A percentile compares a stretch with the other conserved stretches of the same genome.
Evolutionary conservation across 35 echinoderm and acorn worm genomes (phyloP).

Genomic region (Ptychodera flava): DNA sequence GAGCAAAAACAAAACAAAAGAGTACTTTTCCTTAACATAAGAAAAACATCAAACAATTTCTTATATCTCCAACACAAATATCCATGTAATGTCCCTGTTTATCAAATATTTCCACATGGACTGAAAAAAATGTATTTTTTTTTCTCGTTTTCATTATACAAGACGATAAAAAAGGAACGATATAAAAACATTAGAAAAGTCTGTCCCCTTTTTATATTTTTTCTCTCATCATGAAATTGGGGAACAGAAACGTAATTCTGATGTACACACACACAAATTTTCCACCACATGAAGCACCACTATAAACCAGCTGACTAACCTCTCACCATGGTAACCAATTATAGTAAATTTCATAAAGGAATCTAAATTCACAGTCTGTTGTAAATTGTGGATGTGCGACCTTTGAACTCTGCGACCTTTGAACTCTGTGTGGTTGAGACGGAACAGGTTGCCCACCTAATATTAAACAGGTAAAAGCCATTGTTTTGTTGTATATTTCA

Average conservation of each 20-base stretch:
- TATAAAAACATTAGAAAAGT: too few species aligned
- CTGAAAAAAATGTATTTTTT: neutral
- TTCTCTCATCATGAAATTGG: neutral
- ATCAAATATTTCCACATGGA: too few species aligned
- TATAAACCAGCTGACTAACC: neutral
- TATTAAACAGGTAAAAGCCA: neutral
- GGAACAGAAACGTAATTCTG: neutral
- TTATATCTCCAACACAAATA: too few species aligned
- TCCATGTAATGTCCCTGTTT: too few species aligned
- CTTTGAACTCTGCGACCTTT: neutral
- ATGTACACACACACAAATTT: neutral
- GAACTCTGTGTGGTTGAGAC: neutral
- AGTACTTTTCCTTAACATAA: too few species aligned
- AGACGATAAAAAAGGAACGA: neutral
- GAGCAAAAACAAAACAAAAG: neutral
- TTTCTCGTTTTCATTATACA: neutral
- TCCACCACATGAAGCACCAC: neutral
- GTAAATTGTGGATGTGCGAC: neutral
- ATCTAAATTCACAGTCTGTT: neutral
- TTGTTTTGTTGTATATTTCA: neutral
- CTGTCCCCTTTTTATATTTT: too few species aligned
- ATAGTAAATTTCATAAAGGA: neutral
- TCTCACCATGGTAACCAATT: neutral
- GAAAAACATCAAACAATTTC: too few species aligned
- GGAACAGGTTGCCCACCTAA: neutral